Percentiles rank a stretch among this genome's conserved stretches.
These are phyloP conservation scores for Cephonodes hylas DNA, from an alignment of 2,888 invertebrate species.

Conservation along the genomic window DNA sequence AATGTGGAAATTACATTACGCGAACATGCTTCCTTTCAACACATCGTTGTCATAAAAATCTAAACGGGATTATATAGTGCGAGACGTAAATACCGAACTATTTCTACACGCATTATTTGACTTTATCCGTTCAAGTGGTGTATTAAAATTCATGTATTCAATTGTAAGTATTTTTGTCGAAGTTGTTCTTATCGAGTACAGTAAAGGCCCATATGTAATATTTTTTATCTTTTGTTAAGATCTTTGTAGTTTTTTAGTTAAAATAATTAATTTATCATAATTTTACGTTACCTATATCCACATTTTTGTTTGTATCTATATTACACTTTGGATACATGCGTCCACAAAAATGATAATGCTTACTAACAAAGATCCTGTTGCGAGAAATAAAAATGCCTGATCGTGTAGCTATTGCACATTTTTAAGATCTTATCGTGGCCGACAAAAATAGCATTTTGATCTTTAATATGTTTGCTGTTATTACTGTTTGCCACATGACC, in stretches of 20 bases:
- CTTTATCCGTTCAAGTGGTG: neutral
- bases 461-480: slow-evolving; percentile 14
- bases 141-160: neutral
- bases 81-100: neutral
- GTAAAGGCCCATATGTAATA: neutral
- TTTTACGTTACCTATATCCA: neutral
- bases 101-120: neutral
- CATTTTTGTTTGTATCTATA: neutral
- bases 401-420: neutral
- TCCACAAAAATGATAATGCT: neutral
- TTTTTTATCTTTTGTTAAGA: neutral
- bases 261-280: neutral
- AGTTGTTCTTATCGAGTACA: neutral
- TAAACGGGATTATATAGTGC: slow-evolving; percentile 2
- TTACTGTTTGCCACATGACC: slow-evolving; percentile 11
- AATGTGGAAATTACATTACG: neutral
- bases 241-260: neutral
- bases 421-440: slow-evolving; percentile 9
- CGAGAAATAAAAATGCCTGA: neutral
- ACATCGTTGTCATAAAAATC: neutral
- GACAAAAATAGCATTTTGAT: slow-evolving; percentile 15
- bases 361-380: neutral
- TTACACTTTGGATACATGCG: neutral
- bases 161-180: neutral
- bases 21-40: neutral